phyloP scores from a whole-genome alignment of 2,888 invertebrate genomes.

The Tenthredo distinguenda region DNA sequence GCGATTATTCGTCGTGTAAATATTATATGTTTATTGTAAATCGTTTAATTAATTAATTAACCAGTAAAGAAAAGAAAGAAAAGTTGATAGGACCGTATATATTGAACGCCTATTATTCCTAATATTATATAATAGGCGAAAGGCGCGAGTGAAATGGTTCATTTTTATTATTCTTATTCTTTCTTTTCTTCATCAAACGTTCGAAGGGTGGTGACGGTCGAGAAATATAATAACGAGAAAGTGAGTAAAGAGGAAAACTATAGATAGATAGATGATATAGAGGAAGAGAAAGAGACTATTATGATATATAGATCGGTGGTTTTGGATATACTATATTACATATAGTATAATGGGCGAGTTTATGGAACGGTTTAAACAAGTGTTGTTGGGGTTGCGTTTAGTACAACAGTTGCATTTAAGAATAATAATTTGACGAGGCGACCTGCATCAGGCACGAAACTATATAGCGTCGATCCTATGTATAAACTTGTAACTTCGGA shows the following conservation, averaged over 20 bases:
- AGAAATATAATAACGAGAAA: background rate
- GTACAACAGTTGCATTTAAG: conserved; percentile 78
- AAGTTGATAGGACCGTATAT: background rate
- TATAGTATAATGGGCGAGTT: background rate
- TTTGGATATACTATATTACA: background rate
- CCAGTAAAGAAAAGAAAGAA: background rate
- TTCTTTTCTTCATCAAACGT: background rate
- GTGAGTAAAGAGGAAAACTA: background rate
- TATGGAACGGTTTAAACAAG: background rate
- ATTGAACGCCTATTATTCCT: background rate
- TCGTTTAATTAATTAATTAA: background rate
- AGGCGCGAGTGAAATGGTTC: background rate
- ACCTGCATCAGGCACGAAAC: conserved; percentile 38
- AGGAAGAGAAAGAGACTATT: conserved; percentile 16
- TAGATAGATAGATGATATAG: background rate
- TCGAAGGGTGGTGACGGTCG: background rate
- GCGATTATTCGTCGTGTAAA: conserved; percentile 30
- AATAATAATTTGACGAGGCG: conserved; percentile 49
- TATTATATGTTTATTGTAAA: conserved; percentile 33
- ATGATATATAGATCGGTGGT: conserved; percentile 12
- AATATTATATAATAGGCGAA: conserved; percentile 2
- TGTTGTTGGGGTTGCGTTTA: conserved; percentile 64
- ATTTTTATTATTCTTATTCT: background rate
- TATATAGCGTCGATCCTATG: conserved; percentile 40
- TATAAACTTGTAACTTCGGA: conserved; percentile 48